phyloP scores from a whole-genome alignment of 2,113 vertebrate genomes.

The Kobus ellipsiprymnus region DNA sequence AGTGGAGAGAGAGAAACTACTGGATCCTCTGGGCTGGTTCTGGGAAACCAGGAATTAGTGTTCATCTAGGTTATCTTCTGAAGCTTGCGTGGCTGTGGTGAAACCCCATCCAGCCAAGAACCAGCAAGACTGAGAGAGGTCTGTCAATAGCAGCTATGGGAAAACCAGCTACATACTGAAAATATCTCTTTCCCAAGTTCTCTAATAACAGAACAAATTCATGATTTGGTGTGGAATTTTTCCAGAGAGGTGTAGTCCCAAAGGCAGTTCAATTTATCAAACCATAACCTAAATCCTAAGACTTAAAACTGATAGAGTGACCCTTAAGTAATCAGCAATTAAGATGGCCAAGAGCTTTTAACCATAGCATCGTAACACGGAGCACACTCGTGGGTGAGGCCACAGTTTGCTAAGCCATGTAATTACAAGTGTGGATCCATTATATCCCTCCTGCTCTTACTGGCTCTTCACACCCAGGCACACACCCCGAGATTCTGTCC shows the following conservation, averaged over 20 bases:
- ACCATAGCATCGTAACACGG: not conserved
- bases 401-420: not conserved
- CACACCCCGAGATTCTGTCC: accelerated
- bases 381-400: not conserved
- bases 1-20: not conserved
- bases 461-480: not conserved
- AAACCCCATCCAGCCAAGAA: not conserved
- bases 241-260: not conserved
- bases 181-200: not conserved
- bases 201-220: not conserved
- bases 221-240: not conserved
- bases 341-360: not conserved
- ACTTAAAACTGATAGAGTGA: not conserved
- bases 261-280: not conserved
- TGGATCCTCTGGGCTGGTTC: not conserved
- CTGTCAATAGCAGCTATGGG: not conserved
- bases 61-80: not conserved
- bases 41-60: not conserved
- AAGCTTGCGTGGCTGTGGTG: not conserved
- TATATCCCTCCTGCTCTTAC: not conserved
- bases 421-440: not conserved
- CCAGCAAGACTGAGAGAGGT: not conserved
- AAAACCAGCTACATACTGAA: not conserved
- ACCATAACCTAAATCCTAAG: not conserved
- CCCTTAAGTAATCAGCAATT: not conserved